phyloP scores from a whole-genome alignment of 2,888 invertebrate genomes.

The Brachyptera risi region DNA sequence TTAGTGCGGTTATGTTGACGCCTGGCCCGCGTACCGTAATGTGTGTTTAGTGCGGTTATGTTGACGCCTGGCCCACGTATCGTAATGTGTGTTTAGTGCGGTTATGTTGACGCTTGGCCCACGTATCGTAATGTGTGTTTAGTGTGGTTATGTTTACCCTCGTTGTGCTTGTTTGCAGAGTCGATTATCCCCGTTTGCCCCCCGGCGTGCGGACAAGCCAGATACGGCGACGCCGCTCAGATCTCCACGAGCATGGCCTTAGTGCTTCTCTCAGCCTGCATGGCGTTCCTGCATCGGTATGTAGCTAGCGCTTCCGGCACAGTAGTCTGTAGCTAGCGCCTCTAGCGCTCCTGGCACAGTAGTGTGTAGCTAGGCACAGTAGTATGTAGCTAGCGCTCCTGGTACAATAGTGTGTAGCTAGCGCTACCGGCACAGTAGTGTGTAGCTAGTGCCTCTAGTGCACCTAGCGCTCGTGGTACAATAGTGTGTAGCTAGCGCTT shows the following conservation, averaged over 20 bases:
- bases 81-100: too few relatives aligned
- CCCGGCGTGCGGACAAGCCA: slow-evolving; percentile 77
- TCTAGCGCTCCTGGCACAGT: too few relatives aligned
- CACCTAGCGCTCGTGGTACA: too few relatives aligned
- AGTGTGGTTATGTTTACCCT: neutral
- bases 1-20: too few relatives aligned
- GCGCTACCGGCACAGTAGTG: too few relatives aligned
- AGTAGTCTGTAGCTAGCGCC: neutral
- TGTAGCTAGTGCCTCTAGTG: slow-evolving; percentile 37
- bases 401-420: neutral
- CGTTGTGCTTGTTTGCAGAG: slow-evolving; percentile 55
- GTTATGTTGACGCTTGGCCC: too few relatives aligned
- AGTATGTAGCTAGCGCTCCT: neutral
- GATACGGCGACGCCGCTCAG: slow-evolving; percentile 54
- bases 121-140: slow-evolving; percentile 8
- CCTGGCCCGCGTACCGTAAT: too few relatives aligned
- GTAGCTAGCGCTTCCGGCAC: slow-evolving; percentile 27
- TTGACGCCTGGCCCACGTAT: too few relatives aligned
- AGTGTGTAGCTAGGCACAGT: too few relatives aligned
- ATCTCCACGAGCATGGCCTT: slow-evolving; percentile 51
- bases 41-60: too few relatives aligned
- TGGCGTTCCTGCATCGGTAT: slow-evolving; percentile 49
- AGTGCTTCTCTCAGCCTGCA: slow-evolving; percentile 48
- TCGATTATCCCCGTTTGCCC: slow-evolving; percentile 90
- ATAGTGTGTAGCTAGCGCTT: neutral